Evolutionary conservation across 2,113 vertebrate genomes (phyloP), one percentile per base, ranked within the genome.

Genomic region (Butorides virescens): DNA sequence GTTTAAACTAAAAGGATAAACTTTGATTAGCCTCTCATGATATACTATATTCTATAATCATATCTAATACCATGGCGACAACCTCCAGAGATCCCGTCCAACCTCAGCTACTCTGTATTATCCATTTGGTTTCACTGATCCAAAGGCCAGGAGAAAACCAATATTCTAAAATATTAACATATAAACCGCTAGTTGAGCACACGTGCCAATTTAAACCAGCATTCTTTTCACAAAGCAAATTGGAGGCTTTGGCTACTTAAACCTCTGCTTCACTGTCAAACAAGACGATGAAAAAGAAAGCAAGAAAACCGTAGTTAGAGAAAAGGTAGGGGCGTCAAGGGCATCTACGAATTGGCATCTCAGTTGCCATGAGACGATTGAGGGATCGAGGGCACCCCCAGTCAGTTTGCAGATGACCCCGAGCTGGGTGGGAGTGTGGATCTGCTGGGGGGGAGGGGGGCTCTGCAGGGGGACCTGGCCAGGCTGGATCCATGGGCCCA

Each of bases 11-110:
- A 36, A 53, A 27, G 44, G 44, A 50, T 18, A 21, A 65, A 50
- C 25, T 63, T 56, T 4, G 3, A n/a, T 27, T 10, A 52, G 56
- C 50, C 25, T 58, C 92, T 39, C 20, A 2, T 11, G 16, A 62
- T 68, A 74, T 5, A 6, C n/a, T 15, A 4, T 10, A 19, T 32
- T 12, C 62, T 44, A 17, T 39, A 20, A 73, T 34, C 16, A 4
- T 3, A 15, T 5, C 7, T 19, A 30, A 62, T 2, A 32, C 5
- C 8, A 36, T 0, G 6, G 52, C 46, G 30, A 73, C 18, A 19
- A 63, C 4, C 86, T 47, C 84, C 50, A 42, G 17, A 70, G 36
- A 29, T 39, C 42, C 29, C 36, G 62, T 52, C 91, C 56, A 30
- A 13, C 32, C 26, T 44, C 62, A 29, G 42, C 66, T 49, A 9